phyloP scores from a whole-genome alignment of 2,888 invertebrate genomes.

The Drosophila robusta region DNA sequence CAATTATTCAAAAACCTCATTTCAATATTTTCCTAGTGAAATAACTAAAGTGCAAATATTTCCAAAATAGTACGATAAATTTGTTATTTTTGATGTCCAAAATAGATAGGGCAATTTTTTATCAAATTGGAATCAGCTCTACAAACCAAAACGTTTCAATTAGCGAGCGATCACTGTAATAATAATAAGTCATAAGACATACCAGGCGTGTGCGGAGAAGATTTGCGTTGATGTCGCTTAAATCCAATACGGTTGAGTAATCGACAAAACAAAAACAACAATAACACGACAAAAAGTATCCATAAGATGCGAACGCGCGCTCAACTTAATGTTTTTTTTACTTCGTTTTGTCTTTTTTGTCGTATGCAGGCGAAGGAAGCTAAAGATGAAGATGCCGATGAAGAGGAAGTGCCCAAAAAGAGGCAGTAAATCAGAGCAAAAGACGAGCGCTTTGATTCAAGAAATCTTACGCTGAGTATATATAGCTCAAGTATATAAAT shows the following conservation, averaged over 20 bases:
- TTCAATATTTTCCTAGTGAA: too few relatives aligned
- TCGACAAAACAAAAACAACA: conserved; percentile 33
- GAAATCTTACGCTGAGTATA: conserved; percentile 42
- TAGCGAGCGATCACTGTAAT: conserved; percentile 15
- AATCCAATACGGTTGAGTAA: conserved; percentile 59
- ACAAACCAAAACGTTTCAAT: background rate
- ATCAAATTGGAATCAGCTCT: background rate
- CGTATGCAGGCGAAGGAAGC: conserved; percentile 25
- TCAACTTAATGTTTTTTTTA: conserved; percentile 10
- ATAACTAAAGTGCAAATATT: too few relatives aligned
- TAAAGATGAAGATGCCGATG: conserved; percentile 50
- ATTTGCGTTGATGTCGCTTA: conserved; percentile 43
- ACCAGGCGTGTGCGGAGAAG: conserved; percentile 48
- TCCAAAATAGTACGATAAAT: too few relatives aligned
- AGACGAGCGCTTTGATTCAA: conserved; percentile 50
- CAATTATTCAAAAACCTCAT: too few relatives aligned
- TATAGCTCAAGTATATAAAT: conserved; percentile 42
- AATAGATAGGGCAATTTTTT: background rate
- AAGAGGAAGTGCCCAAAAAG: conserved; percentile 59
- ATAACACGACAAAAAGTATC: conserved; percentile 45
- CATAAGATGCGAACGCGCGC: conserved; percentile 52
- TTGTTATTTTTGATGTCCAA: too few relatives aligned
- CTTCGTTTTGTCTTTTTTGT: conserved; percentile 3
- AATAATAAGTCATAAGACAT: conserved; percentile 44
- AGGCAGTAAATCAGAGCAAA: conserved; percentile 73